Base-by-base conservation (phyloP, 2,113 vertebrate genomes). In the Xiphorhynchus elegans region DNA sequence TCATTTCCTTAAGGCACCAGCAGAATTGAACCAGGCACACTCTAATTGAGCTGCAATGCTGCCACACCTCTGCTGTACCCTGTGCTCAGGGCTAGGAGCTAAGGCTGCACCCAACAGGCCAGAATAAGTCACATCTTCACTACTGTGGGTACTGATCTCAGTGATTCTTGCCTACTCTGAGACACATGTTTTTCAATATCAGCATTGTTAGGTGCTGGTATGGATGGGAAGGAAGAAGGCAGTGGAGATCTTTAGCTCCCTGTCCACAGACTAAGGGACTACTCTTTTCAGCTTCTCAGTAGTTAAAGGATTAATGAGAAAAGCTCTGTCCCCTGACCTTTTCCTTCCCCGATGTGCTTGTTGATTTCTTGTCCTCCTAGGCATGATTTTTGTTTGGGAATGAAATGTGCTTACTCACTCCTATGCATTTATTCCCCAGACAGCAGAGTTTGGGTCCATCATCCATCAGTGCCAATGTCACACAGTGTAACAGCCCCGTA, bases 311-410 rank as follows among this genome's bases (percentile, higher is more conserved):
- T 94, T 95, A 97, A 91, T 35, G 39, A 70, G 56, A 81, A 89
- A 87, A 82, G 25, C 52, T 96, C 49, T 44, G 31, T 89, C 28
- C 26, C 3, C 3, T 56, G 86, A 92, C 75, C 75, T 91, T 89
- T 88, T 28, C 52, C 25, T 82, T 90, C 84, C 40, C 16, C 29
- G n/a, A 49, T 15, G 76, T 86, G 52, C 89, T 75, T 90, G 84
- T 58, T 93, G 93, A 93, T 92, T 88, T 76, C 93, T 97, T 62
- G 4, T 77, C 62, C 81, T 97, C 89, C 47, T 70, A 89, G 75
- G 85, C 87, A 56, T 16, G 69, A 87, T 86, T 97, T 96, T 95
- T 93, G 83, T 94, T 97, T 92, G 93, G 87, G 77, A 93, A 85
- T 79, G 83, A 91, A 95, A 86, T 80, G 77, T 73, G 88, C 95